Evolutionary conservation across 1,140 invertebrate genomes (phyloP), one percentile per base, ranked within the genome.

Genomic region (Polyergus mexicanus): DNA sequence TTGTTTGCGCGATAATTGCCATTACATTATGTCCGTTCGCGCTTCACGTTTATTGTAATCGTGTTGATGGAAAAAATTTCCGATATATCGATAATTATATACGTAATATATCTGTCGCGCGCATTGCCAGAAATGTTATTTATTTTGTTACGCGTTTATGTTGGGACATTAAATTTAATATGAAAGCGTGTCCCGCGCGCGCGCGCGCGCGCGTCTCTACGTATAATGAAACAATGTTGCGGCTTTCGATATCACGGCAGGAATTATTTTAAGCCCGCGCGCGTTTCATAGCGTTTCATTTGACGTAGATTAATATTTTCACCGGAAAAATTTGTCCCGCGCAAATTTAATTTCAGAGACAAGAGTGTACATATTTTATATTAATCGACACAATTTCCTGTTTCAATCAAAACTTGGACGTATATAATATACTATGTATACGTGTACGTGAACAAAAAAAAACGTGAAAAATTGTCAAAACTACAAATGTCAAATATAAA

Each of bases 171-270:
- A 74, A 72, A 83, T 83, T 83, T 83, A 60, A 74, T 74, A 47
- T 58, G 68, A 74, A 62, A 83, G 68, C 54, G 25, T n/a, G 32
- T 32, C 51, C 16, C 35, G 19, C 54, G 51, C 51, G 16, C 22
- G 5, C 51, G 16, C 22, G 5, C 47, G 62, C 32, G 32, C 32
- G 16, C 19, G 35, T n/a, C 25, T 10, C 68, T 32, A 47, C 74
- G 38, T 83, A 83, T 83, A 83, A 83, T 83, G 74, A 83, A 83
- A 83, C 78, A 74, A 74, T 83, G 68, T 83, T 83, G 68, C 78
- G 78, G 78, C 78, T 74, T 74, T 83, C 78, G 78, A 83, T 83
- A 83, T 83, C 78, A 35, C 68, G n/a, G 68, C 54, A 8, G 54
- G 38, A 83, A 83, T 83, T 83, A 83, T 83, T 83, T 83, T 83